phyloP scores from a whole-genome alignment of 1,140 invertebrate species.

The Psilanteris sp. region DNA sequence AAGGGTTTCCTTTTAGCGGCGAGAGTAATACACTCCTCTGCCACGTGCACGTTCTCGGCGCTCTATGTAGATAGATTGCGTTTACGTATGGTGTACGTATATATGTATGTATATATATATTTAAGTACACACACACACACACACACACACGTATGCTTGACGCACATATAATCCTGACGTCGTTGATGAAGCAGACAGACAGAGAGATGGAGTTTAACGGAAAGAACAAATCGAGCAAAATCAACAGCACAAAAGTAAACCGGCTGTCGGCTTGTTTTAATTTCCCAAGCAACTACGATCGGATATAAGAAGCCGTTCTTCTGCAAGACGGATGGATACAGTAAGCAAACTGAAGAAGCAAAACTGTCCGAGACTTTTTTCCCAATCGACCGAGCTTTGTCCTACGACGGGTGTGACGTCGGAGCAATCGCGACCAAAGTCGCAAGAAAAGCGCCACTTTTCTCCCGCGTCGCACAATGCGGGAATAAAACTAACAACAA shows the following conservation, averaged over 20 bases:
- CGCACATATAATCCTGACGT: conserved; percentile 32
- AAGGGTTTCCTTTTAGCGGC: conserved; percentile 47
- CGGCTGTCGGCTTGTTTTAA: conserved; percentile 74
- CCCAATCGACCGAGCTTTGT: no score
- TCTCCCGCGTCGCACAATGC: no score
- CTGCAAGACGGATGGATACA: conserved; percentile 62
- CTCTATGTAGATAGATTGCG: conserved; percentile 47
- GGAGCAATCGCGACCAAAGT: no score
- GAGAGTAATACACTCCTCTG: conserved; percentile 46
- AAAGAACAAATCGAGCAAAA: conserved; percentile 65
- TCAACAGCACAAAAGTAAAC: conserved; percentile 71
- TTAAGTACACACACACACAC: no score
- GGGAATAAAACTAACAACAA: no score
- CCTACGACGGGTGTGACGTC: no score
- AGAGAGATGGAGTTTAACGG: neutral
- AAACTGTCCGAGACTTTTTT: no score
- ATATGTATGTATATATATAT: conserved; percentile 2
- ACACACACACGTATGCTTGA: neutral
- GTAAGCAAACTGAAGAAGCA: no score
- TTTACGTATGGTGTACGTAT: conserved; percentile 29
- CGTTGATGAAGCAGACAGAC: conserved; percentile 41
- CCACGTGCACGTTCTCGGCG: conserved; percentile 46
- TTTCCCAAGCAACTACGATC: conserved; percentile 71
- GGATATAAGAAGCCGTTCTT: conserved; percentile 54
- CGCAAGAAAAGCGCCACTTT: no score